A percentile compares a stretch with the other conserved stretches of the same genome.
Evolutionary conservation across 2,113 vertebrate genomes (phyloP).

Genomic region (Promerops cafer): DNA sequence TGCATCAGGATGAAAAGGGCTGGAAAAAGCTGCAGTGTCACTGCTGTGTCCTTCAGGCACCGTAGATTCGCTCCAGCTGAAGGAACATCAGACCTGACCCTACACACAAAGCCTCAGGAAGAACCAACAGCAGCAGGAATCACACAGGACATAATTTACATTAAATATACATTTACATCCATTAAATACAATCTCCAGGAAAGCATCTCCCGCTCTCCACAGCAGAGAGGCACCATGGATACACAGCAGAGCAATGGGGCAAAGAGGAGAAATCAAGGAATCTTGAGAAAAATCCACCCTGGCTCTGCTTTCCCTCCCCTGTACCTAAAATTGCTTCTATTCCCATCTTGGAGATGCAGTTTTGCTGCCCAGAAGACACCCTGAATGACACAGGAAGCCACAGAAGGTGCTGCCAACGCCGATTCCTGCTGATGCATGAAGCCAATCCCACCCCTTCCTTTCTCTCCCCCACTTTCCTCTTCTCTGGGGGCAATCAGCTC

Average conservation of each 20-base stretch:
- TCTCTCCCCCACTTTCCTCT: neutral
- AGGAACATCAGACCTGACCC: neutral
- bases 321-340: neutral
- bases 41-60: neutral
- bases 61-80: neutral
- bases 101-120: neutral
- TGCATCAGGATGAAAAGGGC: neutral
- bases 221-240: neutral
- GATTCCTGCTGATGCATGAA: fast-evolving
- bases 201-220: neutral
- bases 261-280: neutral
- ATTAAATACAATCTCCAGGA: neutral
- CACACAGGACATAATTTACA: fast-evolving
- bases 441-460: neutral
- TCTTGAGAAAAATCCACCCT: neutral
- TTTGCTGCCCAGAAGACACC: neutral
- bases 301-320: neutral
- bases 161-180: neutral
- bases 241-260: fast-evolving
- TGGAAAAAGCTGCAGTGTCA: neutral
- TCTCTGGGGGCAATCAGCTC: neutral
- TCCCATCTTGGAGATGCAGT: neutral
- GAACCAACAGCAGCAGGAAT: neutral
- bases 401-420: neutral
- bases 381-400: neutral